Conservation (phyloP, 2,888 invertebrate species). For the Euplexia lucipara region DNA sequence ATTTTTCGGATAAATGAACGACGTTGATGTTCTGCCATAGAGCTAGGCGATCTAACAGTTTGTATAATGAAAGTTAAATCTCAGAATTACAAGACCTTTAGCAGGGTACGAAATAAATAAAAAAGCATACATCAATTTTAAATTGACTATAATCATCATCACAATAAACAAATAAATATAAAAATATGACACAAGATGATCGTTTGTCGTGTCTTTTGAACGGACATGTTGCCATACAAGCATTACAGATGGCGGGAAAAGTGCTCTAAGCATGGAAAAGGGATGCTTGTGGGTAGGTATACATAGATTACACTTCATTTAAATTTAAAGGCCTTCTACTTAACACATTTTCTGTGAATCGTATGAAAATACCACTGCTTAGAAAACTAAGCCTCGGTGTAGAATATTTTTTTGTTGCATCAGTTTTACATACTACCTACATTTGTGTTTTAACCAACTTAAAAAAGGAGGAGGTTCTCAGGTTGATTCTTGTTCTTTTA, state of each 20-base stretch:
- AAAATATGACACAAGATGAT: constrained; percentile 79
- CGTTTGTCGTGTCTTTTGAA: constrained; percentile 51
- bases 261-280: constrained; percentile 50
- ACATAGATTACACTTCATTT: constrained; percentile 11
- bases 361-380: constrained; percentile 51
- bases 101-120: constrained; percentile 15
- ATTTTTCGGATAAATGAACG: too few species aligned
- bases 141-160: constrained; percentile 83
- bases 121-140: constrained; percentile 62
- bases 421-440: constrained; percentile 20
- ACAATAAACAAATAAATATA: constrained; percentile 83
- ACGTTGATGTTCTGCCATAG: too few species aligned
- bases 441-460: constrained; percentile 20
- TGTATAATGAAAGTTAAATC: too few species aligned
- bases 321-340: constrained; percentile 15
- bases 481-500: too few species aligned
- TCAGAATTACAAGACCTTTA: background rate
- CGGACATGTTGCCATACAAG: constrained; percentile 42
- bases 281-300: constrained; percentile 4
- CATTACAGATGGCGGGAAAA: constrained; percentile 41
- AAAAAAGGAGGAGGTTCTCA: too few species aligned
- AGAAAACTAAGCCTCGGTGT: constrained; percentile 40
- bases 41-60: too few species aligned
- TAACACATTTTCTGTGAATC: constrained; percentile 28
- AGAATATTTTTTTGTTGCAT: constrained; percentile 39